Conservation (phyloP, 2,113 vertebrate genomes). For the Australoheros scitulus region DNA sequence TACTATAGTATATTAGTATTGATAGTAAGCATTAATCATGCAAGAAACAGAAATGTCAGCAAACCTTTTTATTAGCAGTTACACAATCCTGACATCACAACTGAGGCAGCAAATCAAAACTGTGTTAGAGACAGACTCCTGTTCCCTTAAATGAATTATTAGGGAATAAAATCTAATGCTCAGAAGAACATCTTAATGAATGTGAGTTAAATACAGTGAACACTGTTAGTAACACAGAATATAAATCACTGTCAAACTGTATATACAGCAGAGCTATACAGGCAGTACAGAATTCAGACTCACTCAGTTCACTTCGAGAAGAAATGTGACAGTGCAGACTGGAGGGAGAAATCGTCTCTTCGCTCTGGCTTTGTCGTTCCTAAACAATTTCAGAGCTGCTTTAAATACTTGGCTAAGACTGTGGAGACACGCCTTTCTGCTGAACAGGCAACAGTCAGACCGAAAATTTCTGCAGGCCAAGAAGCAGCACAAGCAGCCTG, state of each 20-base stretch:
- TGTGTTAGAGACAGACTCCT: not conserved
- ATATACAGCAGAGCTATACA: not conserved
- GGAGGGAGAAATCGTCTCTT: slow-evolving; percentile 23
- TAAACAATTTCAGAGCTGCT: slow-evolving; percentile 11
- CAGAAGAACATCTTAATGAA: not conserved
- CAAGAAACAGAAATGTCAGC: not conserved
- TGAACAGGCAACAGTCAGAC: not conserved
- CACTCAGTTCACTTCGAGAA: slow-evolving; percentile 49
- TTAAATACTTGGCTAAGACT: slow-evolving; percentile 53
- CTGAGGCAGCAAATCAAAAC: fast-evolving
- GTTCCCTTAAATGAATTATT: not conserved
- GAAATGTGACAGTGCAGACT: not conserved
- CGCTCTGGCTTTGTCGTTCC: not conserved
- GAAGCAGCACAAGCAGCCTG: not conserved
- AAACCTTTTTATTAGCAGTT: not conserved
- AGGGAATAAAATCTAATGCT: not conserved
- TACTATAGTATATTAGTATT: not conserved
- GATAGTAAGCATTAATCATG: not conserved
- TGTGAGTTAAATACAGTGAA: not conserved
- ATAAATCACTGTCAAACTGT: not conserved
- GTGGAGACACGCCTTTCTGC: slow-evolving; percentile 48
- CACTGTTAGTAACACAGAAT: not conserved
- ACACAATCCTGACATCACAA: not conserved
- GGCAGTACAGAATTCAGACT: slow-evolving; percentile 44
- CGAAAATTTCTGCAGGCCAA: not conserved